Conservation (phyloP, 1,140 invertebrate species). For the Marisa cornuarietis region DNA sequence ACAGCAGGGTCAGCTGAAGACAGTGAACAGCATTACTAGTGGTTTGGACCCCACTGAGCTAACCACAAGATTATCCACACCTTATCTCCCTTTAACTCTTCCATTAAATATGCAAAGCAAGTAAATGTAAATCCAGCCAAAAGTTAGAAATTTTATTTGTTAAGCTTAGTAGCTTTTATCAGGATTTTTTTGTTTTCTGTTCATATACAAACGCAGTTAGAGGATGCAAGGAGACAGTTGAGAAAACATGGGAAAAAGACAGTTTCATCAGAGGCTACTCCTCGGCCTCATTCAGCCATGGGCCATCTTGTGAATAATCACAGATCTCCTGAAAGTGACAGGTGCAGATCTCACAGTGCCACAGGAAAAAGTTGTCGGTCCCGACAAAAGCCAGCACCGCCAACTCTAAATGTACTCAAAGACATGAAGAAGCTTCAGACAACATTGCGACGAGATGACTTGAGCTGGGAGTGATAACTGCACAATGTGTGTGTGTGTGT, state of each 20-base stretch:
- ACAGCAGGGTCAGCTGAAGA: too few species aligned
- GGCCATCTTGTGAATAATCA: neutral
- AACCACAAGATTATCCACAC: neutral
- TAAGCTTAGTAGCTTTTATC: neutral
- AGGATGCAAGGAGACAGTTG: neutral
- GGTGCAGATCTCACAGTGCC: neutral
- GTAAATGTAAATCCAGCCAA: neutral
- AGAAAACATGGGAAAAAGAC: neutral
- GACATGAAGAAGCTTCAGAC: slow-evolving; percentile 64
- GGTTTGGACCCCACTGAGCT: too few species aligned
- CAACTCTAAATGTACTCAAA: slow-evolving; percentile 58
- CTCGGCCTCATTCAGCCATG: slow-evolving; percentile 15
- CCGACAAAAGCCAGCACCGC: slow-evolving; percentile 16
- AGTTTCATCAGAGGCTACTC: neutral
- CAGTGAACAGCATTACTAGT: too few species aligned
- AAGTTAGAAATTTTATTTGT: neutral
- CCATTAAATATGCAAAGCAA: neutral
- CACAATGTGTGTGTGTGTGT: too few species aligned
- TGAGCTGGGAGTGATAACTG: slow-evolving; percentile 56
- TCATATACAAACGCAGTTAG: neutral
- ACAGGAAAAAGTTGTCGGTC: neutral
- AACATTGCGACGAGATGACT: slow-evolving; percentile 60
- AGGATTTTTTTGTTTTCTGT: too few species aligned
- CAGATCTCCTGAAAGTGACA: neutral
- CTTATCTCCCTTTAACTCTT: neutral